phyloP scores from a whole-genome alignment of 1,140 invertebrate genomes.

The Amphibalanus amphitrite region DNA sequence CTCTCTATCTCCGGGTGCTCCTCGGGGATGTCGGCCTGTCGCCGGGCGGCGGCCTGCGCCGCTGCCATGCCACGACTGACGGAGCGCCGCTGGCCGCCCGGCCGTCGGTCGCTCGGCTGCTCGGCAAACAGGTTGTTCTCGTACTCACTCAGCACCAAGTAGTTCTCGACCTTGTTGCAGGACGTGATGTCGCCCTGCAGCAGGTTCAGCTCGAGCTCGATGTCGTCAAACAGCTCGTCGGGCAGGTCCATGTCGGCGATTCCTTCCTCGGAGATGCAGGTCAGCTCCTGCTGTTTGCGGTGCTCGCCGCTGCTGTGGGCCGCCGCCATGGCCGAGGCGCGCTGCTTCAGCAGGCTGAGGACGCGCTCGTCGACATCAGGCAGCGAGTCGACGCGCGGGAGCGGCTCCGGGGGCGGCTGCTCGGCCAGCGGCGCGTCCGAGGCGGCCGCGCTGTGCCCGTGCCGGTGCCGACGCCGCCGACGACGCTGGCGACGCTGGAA shows the following conservation, averaged over 20 bases:
- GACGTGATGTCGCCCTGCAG: conserved; percentile 58
- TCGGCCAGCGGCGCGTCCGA: neutral
- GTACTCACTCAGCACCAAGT: conserved; percentile 67
- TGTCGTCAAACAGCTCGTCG: conserved; percentile 57
- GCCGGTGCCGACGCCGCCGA: neutral
- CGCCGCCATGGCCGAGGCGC: conserved; percentile 10
- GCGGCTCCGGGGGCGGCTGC: too few relatives aligned
- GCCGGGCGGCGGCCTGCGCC: too few relatives aligned
- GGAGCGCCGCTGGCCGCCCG: conserved; percentile 24
- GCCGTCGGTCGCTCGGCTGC: conserved; percentile 28
- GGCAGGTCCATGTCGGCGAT: conserved; percentile 66
- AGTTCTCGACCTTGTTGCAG: conserved; percentile 74
- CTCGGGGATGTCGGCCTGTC: neutral
- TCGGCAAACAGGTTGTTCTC: conserved; percentile 55
- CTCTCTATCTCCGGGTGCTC: neutral
- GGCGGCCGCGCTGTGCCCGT: neutral
- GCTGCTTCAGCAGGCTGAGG: conserved; percentile 10
- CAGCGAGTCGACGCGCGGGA: conserved; percentile 6
- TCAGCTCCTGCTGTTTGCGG: conserved; percentile 39
- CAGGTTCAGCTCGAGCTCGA: conserved; percentile 48
- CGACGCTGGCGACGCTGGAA: conserved; percentile 38
- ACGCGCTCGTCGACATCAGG: conserved; percentile 7
- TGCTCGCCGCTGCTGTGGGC: conserved; percentile 11
- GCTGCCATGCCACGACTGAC: too few relatives aligned
- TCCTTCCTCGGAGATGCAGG: conserved; percentile 71